phyloP scores from a whole-genome alignment of 2,888 invertebrate genomes.

The Cancer borealis region DNA sequence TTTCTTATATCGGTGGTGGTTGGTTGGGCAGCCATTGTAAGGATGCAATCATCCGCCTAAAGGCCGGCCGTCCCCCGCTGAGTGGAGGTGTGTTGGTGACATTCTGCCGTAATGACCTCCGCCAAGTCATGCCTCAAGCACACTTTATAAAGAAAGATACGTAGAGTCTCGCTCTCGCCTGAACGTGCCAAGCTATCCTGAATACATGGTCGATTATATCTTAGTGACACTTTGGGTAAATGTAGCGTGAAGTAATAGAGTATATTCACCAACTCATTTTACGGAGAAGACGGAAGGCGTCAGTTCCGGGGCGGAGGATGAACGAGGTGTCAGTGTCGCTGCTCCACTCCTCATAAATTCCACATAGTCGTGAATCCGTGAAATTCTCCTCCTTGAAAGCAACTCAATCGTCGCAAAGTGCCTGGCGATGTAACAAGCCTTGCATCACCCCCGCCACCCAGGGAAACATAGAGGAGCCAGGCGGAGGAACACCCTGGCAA shows the following conservation, averaged over 20 bases:
- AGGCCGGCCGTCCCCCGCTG: neutral
- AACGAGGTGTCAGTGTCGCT: slow-evolving; percentile 21
- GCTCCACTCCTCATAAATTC: neutral
- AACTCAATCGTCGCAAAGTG: slow-evolving; percentile 38
- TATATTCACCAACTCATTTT: slow-evolving; percentile 15
- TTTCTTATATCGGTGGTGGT: neutral
- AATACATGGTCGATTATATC: neutral
- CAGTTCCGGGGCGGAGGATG: neutral
- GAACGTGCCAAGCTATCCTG: neutral
- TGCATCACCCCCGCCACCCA: neutral
- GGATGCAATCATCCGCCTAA: neutral
- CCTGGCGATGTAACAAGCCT: slow-evolving; percentile 6
- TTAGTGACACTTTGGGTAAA: neutral
- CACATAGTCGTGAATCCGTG: neutral
- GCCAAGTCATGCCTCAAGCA: neutral
- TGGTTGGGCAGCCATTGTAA: neutral
- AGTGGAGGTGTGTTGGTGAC: neutral
- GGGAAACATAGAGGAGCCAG: neutral
- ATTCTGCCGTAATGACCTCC: neutral
- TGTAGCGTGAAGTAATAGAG: neutral
- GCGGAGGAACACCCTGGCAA: neutral
- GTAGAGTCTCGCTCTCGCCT: neutral
- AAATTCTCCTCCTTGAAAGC: slow-evolving; percentile 18
- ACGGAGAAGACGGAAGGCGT: neutral
- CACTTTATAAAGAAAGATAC: neutral